A percentile compares a stretch with the other conserved stretches of the same genome.
Evolutionary conservation across 2,797 vertebrate genomes (phyloP).

Genomic region (Micropoecilia bifurca): DNA sequence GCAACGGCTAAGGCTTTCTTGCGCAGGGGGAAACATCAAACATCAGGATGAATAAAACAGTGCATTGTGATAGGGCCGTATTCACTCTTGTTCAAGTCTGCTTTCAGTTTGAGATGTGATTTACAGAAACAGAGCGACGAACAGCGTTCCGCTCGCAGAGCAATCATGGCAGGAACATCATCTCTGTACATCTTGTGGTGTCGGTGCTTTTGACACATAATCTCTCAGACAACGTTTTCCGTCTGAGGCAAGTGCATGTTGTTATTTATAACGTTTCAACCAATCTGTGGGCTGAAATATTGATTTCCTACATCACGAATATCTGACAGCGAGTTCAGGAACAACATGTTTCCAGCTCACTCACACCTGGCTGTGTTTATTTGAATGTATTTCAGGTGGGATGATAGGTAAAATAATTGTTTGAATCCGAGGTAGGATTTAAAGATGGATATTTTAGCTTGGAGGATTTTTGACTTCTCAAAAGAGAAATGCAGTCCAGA

Average conservation of each 20-base stretch:
- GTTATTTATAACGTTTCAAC: slow-evolving; percentile 40
- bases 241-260: slow-evolving; percentile 21
- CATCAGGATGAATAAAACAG: slow-evolving; percentile 1
- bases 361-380: slow-evolving; percentile 53
- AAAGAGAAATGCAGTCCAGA: neutral
- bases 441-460: neutral
- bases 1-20: slow-evolving; percentile 15
- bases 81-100: neutral
- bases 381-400: slow-evolving; percentile 33
- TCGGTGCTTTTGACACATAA: slow-evolving; percentile 40
- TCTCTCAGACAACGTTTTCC: slow-evolving; percentile 27
- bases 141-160: neutral
- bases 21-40: slow-evolving; percentile 7
- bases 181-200: slow-evolving; percentile 12
- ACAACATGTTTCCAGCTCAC: slow-evolving; percentile 22
- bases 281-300: slow-evolving; percentile 18
- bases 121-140: slow-evolving; percentile 21
- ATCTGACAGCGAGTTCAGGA: slow-evolving; percentile 18
- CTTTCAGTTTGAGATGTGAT: slow-evolving; percentile 31
- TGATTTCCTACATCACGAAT: slow-evolving; percentile 22
- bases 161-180: slow-evolving; percentile 23
- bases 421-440: neutral
- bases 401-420: neutral
- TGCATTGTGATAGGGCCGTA: slow-evolving; percentile 3
- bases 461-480: neutral